These are phyloP conservation scores for Neopipo cinnamomea DNA, from an alignment of 2,113 vertebrate species.

Conservation along the genomic window DNA sequence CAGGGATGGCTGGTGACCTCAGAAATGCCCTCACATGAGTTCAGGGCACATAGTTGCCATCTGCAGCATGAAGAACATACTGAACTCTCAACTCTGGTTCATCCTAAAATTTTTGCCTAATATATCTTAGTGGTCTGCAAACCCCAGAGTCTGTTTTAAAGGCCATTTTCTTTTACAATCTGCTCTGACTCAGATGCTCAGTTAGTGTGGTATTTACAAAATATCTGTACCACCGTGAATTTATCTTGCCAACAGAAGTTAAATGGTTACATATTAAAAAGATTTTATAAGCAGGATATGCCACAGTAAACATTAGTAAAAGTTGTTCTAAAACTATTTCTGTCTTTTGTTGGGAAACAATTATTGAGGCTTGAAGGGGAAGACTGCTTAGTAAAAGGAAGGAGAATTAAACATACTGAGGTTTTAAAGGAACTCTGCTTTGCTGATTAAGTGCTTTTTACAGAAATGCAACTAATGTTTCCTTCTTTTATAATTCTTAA, in stretches of 20 bases:
- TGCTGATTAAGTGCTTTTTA: constrained; percentile 55
- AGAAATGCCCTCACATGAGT: not conserved
- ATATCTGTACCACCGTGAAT: constrained; percentile 10
- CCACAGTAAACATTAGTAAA: constrained; percentile 40
- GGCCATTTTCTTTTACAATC: constrained; percentile 6
- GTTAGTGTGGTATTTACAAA: constrained; percentile 58
- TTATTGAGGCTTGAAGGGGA: constrained; percentile 52
- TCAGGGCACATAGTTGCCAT: constrained; percentile 23
- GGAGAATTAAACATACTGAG: not conserved
- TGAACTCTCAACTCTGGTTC: not conserved
- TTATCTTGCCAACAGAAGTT: constrained; percentile 62
- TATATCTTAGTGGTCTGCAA: not conserved
- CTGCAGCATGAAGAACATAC: not conserved
- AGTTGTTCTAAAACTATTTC: constrained; percentile 21
- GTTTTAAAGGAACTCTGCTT: constrained; percentile 48
- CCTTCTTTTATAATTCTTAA: constrained; percentile 16
- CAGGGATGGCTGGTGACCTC: constrained; percentile 16
- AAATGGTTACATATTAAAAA: constrained; percentile 70
- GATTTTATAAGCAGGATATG: constrained; percentile 61
- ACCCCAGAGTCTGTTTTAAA: not conserved
- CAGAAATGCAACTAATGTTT: constrained; percentile 41
- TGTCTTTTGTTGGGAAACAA: constrained; percentile 39
- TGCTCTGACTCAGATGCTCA: constrained; percentile 11
- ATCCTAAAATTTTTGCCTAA: not conserved
- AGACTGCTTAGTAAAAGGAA: constrained; percentile 1